Evolutionary conservation across 2,797 vertebrate species (phyloP), one percentile per base, ranked within the genome.

Genomic region (Helostoma temminkii): DNA sequence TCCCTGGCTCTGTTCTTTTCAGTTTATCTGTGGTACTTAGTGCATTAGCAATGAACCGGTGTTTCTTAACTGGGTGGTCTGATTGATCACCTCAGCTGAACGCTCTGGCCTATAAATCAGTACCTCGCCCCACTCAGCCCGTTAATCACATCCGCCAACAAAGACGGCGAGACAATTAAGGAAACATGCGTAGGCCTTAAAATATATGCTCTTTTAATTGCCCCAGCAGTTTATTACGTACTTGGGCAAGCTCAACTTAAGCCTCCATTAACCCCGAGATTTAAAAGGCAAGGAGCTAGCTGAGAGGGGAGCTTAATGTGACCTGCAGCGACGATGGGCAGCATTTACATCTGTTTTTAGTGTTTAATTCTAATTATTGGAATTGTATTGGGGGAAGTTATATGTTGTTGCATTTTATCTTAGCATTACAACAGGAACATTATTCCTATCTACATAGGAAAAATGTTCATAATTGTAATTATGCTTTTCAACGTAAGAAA

Each of bases 181-280:
- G 73, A 83, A 89, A 87, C 79, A 77, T 28, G 32, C 68, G 57
- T 71, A 61, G 61, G 36, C 57, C 71, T 73, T 77, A 65, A 81
- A 81, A 85, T 85, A 89, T 85, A 81, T 82, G 71, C 71, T 80
- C 81, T 60, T 87, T 88, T 92, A 91, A 92, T 91, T 89, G 84
- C 71, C 66, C 26, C 10, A 25, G 73, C 74, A 80, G 83, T 90
- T 89, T 89, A 89, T 91, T 84, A 81, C 76, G 39, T 77, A 84
- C 56, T 57, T 47, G 66, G 80, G 58, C 59, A 48, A 66, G 74
- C 63, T 81, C 28, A 21, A 60, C 61, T 69, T 80, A 72, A 88
- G 64, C 72, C 55, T 77, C 66, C 68, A 83, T 89, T 89, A 86
- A 86, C 61, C 63, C 58, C 10, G 60, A 66, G 80, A 74, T 82